Evolutionary conservation across 2,888 invertebrate genomes (phyloP).

Genomic region (Spilarctia lutea): DNA sequence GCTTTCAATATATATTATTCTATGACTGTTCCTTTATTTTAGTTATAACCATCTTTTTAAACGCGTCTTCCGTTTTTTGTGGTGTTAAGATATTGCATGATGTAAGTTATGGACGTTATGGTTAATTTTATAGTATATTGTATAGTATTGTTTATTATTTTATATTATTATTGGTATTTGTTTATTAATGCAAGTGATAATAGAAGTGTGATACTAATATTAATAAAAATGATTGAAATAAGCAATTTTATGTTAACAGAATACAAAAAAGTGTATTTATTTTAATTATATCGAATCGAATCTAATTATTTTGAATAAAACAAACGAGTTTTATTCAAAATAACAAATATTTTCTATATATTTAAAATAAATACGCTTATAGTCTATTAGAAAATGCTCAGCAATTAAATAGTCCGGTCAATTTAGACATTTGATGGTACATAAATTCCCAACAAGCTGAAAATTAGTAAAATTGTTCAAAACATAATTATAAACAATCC

Average conservation of each 20-base stretch:
- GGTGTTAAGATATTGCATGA: not conserved
- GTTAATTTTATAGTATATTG: not conserved
- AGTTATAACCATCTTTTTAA: not conserved
- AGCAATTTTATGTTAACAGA: not conserved
- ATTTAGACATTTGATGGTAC: no score
- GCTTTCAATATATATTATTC: not conserved
- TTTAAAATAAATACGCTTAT: no score
- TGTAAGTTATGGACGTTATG: not conserved
- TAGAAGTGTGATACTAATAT: not conserved
- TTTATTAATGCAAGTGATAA: not conserved
- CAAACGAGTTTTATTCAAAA: not conserved
- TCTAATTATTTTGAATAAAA: no score
- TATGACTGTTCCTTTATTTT: not conserved
- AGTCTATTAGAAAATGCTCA: not conserved
- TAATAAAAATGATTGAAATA: no score
- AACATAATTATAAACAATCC: no score
- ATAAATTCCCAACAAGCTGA: no score
- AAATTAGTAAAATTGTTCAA: no score
- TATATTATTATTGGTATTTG: no score
- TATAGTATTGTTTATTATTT: not conserved
- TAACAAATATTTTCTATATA: not conserved
- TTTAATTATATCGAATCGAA: no score
- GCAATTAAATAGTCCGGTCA: no score
- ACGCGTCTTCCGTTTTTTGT: not conserved
- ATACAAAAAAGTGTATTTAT: not conserved